Evolutionary conservation across 2,888 invertebrate species (phyloP).

Genomic region (Cartodere bifasciata): DNA sequence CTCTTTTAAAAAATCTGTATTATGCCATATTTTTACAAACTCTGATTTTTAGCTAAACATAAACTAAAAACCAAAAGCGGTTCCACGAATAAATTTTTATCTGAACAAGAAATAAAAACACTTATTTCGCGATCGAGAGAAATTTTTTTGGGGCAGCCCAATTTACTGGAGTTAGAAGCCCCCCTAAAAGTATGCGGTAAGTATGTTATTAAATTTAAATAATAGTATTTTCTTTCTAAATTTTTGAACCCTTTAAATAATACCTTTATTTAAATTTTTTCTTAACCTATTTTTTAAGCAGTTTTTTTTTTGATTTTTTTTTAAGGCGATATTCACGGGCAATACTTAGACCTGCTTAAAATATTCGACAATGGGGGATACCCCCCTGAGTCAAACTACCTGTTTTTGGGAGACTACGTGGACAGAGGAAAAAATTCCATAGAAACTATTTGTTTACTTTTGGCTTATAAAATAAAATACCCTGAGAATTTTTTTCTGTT

Average conservation of each 20-base stretch:
- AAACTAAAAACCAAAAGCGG: too few relatives aligned
- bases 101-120: constrained; percentile 95
- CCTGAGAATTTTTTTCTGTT: constrained; percentile 97
- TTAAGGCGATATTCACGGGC: constrained; percentile 94
- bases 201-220: too few relatives aligned
- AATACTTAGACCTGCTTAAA: constrained; percentile 95
- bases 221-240: too few relatives aligned
- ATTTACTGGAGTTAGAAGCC: constrained; percentile 94
- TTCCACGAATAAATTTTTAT: too few relatives aligned
- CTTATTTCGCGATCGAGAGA: constrained; percentile 96
- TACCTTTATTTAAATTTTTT: neutral
- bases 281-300: neutral
- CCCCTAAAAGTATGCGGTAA: constrained; percentile 98
- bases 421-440: constrained; percentile 96
- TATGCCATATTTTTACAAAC: too few relatives aligned
- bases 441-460: constrained; percentile 92
- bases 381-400: constrained; percentile 97
- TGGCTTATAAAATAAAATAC: constrained; percentile 98
- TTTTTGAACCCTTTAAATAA: too few relatives aligned
- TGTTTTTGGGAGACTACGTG: constrained; percentile 97
- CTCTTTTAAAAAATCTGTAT: too few relatives aligned
- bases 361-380: constrained; percentile 98
- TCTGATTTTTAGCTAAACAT: too few relatives aligned
- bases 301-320: too few relatives aligned
- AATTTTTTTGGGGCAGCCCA: constrained; percentile 97